phyloP scores from a whole-genome alignment of 1,140 invertebrate species.

The Cepaea nemoralis region DNA sequence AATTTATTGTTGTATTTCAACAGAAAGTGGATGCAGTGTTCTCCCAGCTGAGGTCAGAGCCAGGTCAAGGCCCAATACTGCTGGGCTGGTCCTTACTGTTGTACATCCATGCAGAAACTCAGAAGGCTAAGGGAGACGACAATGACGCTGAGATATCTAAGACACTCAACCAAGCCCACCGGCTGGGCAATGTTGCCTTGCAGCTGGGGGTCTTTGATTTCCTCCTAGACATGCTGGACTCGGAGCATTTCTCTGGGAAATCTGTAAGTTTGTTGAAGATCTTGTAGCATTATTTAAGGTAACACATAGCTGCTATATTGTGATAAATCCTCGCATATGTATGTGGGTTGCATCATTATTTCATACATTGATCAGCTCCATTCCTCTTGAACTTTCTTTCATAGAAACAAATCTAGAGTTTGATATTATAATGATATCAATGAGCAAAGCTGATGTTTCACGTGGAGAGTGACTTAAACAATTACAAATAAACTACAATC shows the following conservation, averaged over 20 bases:
- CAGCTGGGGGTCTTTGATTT: slow-evolving; percentile 69
- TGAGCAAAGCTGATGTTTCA: too few species aligned
- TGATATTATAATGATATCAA: too few species aligned
- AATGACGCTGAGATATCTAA: background rate
- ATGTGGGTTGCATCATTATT: background rate
- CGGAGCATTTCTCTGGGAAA: slow-evolving; percentile 61
- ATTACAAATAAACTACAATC: too few species aligned
- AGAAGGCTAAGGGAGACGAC: slow-evolving; percentile 36
- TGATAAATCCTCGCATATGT: too few species aligned
- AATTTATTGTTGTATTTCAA: slow-evolving; percentile 16
- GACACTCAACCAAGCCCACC: slow-evolving; percentile 23
- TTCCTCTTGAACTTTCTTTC: slow-evolving; percentile 4
- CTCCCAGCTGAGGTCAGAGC: slow-evolving; percentile 54
- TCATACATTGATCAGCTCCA: background rate
- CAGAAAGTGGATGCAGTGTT: slow-evolving; percentile 64
- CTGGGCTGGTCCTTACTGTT: slow-evolving; percentile 69
- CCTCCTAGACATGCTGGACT: slow-evolving; percentile 55
- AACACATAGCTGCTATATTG: too few species aligned
- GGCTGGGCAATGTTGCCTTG: slow-evolving; percentile 68
- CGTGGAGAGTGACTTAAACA: too few species aligned
- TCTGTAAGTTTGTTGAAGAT: slow-evolving; percentile 53
- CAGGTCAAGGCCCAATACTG: slow-evolving; percentile 68
- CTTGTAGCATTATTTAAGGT: background rate
- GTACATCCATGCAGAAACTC: slow-evolving; percentile 51
- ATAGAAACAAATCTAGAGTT: too few species aligned